A percentile compares a stretch with the other conserved stretches of the same genome.
phyloP scores from a whole-genome alignment of 2,797 vertebrate genomes.

The Megaceryle alcyon region DNA sequence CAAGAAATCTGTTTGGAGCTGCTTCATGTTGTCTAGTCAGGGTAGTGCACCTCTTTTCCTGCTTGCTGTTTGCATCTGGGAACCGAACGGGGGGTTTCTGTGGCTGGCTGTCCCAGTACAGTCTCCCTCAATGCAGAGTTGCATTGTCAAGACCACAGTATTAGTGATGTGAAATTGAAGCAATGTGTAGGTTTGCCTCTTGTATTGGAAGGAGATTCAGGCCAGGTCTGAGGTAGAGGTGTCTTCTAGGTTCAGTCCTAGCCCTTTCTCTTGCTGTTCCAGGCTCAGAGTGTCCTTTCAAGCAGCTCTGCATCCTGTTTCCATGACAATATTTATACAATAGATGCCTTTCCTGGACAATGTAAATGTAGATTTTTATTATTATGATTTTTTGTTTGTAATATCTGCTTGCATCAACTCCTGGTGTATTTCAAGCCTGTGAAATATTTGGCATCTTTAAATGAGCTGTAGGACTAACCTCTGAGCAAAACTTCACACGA shows the following conservation, averaged over 20 bases:
- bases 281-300: background rate
- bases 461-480: background rate
- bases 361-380: background rate
- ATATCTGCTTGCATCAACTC: background rate
- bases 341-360: background rate
- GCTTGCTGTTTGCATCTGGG: no score
- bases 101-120: background rate
- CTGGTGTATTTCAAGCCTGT: background rate
- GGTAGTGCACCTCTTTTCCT: background rate
- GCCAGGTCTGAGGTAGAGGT: background rate
- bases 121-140: background rate
- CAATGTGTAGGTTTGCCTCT: accelerated
- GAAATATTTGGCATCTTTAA: background rate
- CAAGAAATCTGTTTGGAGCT: background rate
- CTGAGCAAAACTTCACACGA: background rate
- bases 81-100: accelerated
- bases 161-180: background rate
- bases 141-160: background rate
- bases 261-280: background rate
- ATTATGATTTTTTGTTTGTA: background rate
- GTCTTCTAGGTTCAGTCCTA: background rate
- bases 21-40: background rate
- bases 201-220: background rate
- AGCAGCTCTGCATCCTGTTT: slow-evolving; percentile 55
- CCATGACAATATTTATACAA: slow-evolving; percentile 68